These are phyloP conservation scores for Pandion haliaetus DNA, from an alignment of 2,113 vertebrate genomes.

Conservation along the genomic window DNA sequence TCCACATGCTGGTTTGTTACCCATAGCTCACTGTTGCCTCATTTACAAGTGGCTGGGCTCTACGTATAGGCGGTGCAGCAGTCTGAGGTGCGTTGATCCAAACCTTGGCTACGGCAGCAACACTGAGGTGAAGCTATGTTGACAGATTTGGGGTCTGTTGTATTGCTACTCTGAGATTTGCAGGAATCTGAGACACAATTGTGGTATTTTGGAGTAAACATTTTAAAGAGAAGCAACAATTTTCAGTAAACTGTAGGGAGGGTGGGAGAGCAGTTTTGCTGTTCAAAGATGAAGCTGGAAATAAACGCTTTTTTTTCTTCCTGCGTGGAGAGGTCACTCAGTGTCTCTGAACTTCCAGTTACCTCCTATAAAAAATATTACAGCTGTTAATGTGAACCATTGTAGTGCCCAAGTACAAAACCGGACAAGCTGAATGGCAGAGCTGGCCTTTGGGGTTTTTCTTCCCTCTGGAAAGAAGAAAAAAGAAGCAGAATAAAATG, in stretches of 20 bases:
- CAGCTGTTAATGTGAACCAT: background rate
- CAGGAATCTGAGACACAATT: background rate
- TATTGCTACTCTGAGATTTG: background rate
- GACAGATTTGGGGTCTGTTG: background rate
- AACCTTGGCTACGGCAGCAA: background rate
- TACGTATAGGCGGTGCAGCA: accelerated
- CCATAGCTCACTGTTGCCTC: background rate
- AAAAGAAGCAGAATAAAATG: background rate
- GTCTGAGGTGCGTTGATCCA: background rate
- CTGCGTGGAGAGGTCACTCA: background rate
- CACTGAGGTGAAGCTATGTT: background rate
- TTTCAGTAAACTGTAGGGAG: background rate
- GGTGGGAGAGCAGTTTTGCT: background rate
- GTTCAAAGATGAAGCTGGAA: conserved; percentile 12
- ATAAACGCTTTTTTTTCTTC: conserved; percentile 35
- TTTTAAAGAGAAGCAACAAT: background rate
- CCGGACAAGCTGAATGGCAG: background rate
- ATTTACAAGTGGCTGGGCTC: background rate
- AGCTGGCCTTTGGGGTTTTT: background rate
- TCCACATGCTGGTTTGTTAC: background rate
- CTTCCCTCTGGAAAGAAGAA: background rate
- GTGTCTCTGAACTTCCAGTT: conserved; percentile 37
- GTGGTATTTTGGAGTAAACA: conserved; percentile 16
- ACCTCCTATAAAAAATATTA: conserved; percentile 18
- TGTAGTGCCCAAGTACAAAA: background rate